These are phyloP conservation scores for Dexiosoma caninum DNA, from an alignment of 2,888 invertebrate species.

Conservation along the genomic window DNA sequence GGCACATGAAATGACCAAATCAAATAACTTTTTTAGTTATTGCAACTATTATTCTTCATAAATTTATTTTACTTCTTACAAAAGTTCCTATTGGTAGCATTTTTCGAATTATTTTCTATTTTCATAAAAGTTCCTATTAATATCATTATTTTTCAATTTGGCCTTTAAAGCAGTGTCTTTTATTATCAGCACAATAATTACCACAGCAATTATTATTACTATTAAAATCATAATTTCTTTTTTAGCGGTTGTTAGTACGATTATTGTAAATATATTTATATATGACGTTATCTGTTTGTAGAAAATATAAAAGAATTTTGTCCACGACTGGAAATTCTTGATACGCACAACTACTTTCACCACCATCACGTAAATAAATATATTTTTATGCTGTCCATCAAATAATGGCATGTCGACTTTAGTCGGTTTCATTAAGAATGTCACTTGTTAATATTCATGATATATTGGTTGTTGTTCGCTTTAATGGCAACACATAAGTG, in stretches of 20 bases:
- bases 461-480: neutral
- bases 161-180: conserved; percentile 53
- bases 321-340: conserved; percentile 63
- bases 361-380: conserved; percentile 43
- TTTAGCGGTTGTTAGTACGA: neutral
- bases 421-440: conserved; percentile 26
- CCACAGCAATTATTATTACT: conserved; percentile 28
- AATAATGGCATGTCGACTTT: conserved; percentile 19
- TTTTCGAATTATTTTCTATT: conserved; percentile 39
- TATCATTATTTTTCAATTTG: conserved; percentile 35
- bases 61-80: neutral
- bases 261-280: neutral
- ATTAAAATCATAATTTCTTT: conserved; percentile 12
- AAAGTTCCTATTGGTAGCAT: conserved; percentile 27
- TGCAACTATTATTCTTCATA: neutral
- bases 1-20: neutral
- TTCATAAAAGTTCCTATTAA: neutral
- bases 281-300: neutral
- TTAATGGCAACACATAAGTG: conserved; percentile 10
- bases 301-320: conserved; percentile 31
- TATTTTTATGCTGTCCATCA: conserved; percentile 45
- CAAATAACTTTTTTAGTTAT: neutral
- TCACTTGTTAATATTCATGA: conserved; percentile 3
- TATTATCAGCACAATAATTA: conserved; percentile 38
- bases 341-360: conserved; percentile 65